Evolutionary conservation across 2,888 invertebrate genomes (phyloP), one percentile per base, ranked within the genome.

Genomic region (Pomacea canaliculata): DNA sequence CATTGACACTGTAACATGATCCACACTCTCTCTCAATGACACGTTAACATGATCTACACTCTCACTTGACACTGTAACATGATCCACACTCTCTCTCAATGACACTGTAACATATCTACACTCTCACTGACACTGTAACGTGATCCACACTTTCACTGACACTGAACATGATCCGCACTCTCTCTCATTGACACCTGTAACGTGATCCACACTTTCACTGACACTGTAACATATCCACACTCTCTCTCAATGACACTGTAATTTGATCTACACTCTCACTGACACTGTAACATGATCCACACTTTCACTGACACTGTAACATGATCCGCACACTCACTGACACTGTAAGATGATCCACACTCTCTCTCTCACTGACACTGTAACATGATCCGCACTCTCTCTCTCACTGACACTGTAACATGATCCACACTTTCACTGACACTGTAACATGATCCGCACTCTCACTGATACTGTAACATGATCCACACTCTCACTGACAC

Each of bases 401-500:
- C 65, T 7, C n/a, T 19, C 60, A 19, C 60, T 60, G 18, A 60
- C 62, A 60, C 62, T 23, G 7, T 60, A 7, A 18, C 18, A 18
- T 19, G 18, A 60, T n/a, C 16, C 1, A 60, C 62, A 60, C 7
- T 37, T 1, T 37, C 37, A 37, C 37, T 37, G 37, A 37, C 37
- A 37, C 37, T 5, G 5, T 37, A 5, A 37, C 37, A 37, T 37
- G 1, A 37, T 37, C 37, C 37, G 1, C 37, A 37, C 37, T 37
- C 37, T 37, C 46, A 66, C 23, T 37, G 23, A 23, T 37, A 23
- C 18, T 23, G 7, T 46, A 1, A 16, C 8, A 10, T 37, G 12
- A 23, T 23, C 10, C 66, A 66, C 66, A 66, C 66, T 37, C 66
- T 37, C 66, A 66, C 27, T n/a, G 12, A 23, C 66, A 66, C 66